Percentiles rank a stretch among this genome's conserved stretches.
These are phyloP conservation scores for Margaritifera margaritifera DNA, from an alignment of 2,888 invertebrate species.

Conservation along the genomic window DNA sequence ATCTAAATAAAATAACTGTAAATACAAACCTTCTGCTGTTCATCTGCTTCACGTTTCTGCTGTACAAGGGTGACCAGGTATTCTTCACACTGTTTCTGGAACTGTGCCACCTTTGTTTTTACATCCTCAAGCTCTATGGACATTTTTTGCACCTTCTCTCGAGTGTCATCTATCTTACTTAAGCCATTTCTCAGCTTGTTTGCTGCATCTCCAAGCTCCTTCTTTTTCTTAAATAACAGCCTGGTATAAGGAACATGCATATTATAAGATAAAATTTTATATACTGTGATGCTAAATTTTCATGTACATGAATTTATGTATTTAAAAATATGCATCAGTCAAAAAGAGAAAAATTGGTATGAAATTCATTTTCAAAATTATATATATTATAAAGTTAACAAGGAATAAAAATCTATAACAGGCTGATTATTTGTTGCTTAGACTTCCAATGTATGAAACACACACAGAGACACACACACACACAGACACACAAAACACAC, in stretches of 20 bases:
- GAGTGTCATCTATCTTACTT: constrained; percentile 90
- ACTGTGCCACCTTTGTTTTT: constrained; percentile 79
- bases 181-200: constrained; percentile 86
- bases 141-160: constrained; percentile 86
- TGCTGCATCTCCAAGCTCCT: constrained; percentile 82
- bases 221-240: constrained; percentile 82
- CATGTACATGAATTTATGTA: neutral
- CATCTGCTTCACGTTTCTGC: constrained; percentile 88
- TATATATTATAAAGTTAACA: no score
- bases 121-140: constrained; percentile 86
- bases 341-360: neutral
- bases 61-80: constrained; percentile 87
- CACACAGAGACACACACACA: no score
- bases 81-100: constrained; percentile 88
- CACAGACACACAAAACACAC: no score
- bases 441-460: no score
- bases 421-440: no score
- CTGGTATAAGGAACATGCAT: constrained; percentile 72
- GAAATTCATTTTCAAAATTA: neutral
- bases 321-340: neutral
- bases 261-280: neutral
- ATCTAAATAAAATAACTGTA: no score
- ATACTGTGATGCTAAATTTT: neutral
- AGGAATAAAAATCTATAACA: no score
- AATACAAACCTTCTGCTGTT: constrained; percentile 79